A percentile compares a stretch with the other conserved stretches of the same genome.
These are phyloP conservation scores for Stylophora pistillata DNA, from an alignment of 64 coral and sea anemone species.

Conservation along the genomic window DNA sequence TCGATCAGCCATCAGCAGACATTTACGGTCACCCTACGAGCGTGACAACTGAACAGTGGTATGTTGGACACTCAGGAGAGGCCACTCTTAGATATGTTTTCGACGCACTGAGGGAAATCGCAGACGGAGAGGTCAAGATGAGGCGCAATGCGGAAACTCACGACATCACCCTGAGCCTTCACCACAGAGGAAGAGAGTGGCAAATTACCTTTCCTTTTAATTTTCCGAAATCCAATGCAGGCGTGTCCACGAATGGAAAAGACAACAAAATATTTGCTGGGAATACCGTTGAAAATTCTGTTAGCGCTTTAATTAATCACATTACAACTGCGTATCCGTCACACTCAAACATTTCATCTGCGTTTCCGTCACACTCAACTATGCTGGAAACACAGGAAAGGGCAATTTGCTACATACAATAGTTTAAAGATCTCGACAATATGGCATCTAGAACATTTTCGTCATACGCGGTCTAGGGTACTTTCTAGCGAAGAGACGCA, in stretches of 20 bases:
- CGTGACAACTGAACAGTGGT: not conserved
- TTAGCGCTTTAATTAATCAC: not conserved
- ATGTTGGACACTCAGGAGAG: not conserved
- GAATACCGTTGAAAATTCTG: not conserved
- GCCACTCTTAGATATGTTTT: not conserved
- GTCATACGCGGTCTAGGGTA: too few relatives aligned
- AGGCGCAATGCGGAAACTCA: not conserved
- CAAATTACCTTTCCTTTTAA: not conserved
- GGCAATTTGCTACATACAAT: too few relatives aligned
- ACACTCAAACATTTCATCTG: too few relatives aligned
- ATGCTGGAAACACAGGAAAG: too few relatives aligned
- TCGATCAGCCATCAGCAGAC: not conserved
- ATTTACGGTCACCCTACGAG: not conserved
- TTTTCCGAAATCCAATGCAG: conserved; percentile 18
- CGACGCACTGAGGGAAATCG: not conserved
- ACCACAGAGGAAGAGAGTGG: not conserved
- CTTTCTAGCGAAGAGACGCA: too few relatives aligned
- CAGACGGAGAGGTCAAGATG: conserved; percentile 1
- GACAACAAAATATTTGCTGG: not conserved
- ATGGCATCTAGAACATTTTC: too few relatives aligned
- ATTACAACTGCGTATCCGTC: not conserved
- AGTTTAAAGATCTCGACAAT: too few relatives aligned
- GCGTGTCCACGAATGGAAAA: not conserved
- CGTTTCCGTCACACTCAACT: too few relatives aligned
- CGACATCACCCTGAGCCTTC: not conserved